A percentile compares a stretch with the other conserved stretches of the same genome.
These are phyloP conservation scores for Clupea harengus DNA, from an alignment of 2,113 vertebrate genomes.

Conservation along the genomic window DNA sequence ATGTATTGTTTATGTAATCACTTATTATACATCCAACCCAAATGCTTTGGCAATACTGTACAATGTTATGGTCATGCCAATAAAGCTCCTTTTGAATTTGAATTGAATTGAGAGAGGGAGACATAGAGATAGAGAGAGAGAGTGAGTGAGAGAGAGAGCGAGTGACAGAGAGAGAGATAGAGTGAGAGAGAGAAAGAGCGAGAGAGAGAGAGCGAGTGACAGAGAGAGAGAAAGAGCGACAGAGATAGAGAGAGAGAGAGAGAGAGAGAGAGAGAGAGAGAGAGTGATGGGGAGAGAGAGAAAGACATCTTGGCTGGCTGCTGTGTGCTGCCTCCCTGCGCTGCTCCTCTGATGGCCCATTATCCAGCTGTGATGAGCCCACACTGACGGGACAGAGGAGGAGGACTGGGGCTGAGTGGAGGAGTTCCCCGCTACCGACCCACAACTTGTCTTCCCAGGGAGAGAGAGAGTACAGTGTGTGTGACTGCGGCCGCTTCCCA, in stretches of 20 bases:
- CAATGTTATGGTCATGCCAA: too few relatives aligned
- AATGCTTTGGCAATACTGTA: too few relatives aligned
- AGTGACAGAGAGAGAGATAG: not conserved
- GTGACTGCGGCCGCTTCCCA: not conserved
- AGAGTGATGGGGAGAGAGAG: not conserved
- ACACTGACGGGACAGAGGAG: not conserved
- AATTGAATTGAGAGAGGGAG: not conserved
- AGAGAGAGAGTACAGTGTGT: slow-evolving; percentile 17
- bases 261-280: not conserved
- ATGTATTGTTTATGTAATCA: too few relatives aligned
- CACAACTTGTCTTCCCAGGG: not conserved
- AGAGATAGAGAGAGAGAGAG: not conserved
- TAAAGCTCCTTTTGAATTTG: too few relatives aligned
- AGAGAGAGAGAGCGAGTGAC: not conserved
- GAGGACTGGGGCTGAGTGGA: not conserved
- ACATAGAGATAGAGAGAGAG: not conserved
- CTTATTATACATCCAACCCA: too few relatives aligned
- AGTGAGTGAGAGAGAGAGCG: not conserved
- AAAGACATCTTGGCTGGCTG: not conserved
- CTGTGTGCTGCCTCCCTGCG: not conserved
- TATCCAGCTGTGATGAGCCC: slow-evolving; percentile 19
- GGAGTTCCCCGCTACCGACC: not conserved
- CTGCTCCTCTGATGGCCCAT: not conserved
- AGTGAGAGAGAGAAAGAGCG: not conserved
- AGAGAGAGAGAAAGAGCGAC: too few relatives aligned